Evolutionary conservation across 2,113 vertebrate species (phyloP).

Genomic region (Dicentrarchus labrax): DNA sequence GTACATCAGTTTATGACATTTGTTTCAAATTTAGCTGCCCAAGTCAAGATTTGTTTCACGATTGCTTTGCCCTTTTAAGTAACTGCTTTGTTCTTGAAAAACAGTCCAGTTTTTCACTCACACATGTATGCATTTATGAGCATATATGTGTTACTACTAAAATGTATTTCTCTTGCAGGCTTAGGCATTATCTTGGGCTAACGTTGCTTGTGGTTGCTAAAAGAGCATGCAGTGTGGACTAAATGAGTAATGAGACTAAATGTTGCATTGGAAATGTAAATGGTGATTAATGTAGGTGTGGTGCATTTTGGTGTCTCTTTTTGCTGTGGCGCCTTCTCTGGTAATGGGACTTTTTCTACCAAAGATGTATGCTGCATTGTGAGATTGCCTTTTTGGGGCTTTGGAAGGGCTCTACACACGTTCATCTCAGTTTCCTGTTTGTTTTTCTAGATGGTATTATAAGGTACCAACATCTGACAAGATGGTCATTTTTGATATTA

Average conservation of each 20-base stretch:
- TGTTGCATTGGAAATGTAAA: not conserved
- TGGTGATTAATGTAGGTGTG: constrained; percentile 16
- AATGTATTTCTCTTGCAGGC: not conserved
- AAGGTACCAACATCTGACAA: not conserved
- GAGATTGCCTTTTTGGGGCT: constrained; percentile 26
- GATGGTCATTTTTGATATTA: not conserved
- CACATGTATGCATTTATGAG: not conserved
- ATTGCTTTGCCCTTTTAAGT: not conserved
- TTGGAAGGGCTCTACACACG: not conserved
- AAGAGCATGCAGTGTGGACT: constrained; percentile 44
- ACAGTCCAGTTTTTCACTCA: not conserved
- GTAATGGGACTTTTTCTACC: constrained; percentile 25
- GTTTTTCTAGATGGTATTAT: not conserved
- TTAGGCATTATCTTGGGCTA: constrained; percentile 1
- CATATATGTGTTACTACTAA: not conserved
- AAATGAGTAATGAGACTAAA: not conserved
- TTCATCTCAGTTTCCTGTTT: not conserved
- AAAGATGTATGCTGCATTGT: constrained; percentile 27
- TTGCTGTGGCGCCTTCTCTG: constrained; percentile 27
- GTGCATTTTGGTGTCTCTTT: constrained; percentile 30
- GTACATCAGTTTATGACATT: not conserved
- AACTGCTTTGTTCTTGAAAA: constrained; percentile 1
- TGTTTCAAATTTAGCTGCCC: not conserved
- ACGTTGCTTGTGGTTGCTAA: constrained; percentile 28
- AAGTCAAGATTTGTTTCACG: not conserved